Evolutionary conservation across 2,113 vertebrate genomes (phyloP), one percentile per base, ranked within the genome.

Genomic region (Daphoenositta chrysoptera): DNA sequence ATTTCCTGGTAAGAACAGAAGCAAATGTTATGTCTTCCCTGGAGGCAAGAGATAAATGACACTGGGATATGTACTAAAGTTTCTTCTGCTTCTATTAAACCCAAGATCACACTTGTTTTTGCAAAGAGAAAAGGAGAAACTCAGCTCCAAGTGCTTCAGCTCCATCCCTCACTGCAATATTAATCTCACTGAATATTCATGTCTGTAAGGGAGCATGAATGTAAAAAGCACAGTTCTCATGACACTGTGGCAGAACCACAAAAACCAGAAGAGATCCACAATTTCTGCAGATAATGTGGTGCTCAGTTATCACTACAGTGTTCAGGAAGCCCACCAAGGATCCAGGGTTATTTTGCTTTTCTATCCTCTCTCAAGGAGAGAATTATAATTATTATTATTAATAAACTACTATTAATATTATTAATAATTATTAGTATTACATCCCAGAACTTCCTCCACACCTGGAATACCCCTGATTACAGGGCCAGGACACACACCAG

Each of bases 21-120:
- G 83, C 73, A 94, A 96, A 91, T 76, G 69, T 87, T 96, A 40
- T 35, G 57, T 84, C 57, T 93, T 69, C 91, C 86, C 94, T 64
- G 87, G 83, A 94, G 94, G 90, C 86, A 42, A 50, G 83, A 94
- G 87, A 95, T 75, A 94, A 95, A 87, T 65, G 76, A 48, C 73
- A 78, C 48, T 82, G 83, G 80, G 70, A 78, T 37, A 48, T 8
- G n/a, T 71, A 69, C 44, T 68, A 9, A 77, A 81, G 61, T 87
- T 89, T 51, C 77, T 68, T 40, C 86, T 92, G 89, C 60, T 83
- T n/a, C 69, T 78, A 2, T 82, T 73, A 68, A 83, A 81, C 6
- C 61, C 69, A 82, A 87, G 83, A 87, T 70, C 81, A 84, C 70
- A 44, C 58, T 91, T 77, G 81, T 23, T 84, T 82, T 79, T 83